phyloP scores from a whole-genome alignment of 1,140 invertebrate species.

The Microplitis demolitor region DNA sequence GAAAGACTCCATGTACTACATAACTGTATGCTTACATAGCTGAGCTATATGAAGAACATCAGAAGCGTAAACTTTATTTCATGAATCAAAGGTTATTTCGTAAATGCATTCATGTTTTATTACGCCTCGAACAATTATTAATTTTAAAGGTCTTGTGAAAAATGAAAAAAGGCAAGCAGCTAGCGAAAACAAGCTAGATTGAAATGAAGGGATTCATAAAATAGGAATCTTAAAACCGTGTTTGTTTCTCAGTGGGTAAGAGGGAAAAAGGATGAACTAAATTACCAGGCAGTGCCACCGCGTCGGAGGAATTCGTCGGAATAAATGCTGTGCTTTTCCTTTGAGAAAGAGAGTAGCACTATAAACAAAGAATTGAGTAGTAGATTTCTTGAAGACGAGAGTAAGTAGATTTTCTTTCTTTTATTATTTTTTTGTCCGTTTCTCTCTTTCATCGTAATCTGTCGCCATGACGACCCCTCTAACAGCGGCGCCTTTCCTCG shows the following conservation, averaged over 20 bases:
- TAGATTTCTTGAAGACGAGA: neutral
- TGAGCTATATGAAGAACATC: neutral
- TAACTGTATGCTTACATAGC: neutral
- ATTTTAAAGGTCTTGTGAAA: no score
- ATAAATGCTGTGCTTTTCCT: constrained; percentile 1
- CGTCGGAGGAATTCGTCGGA: neutral
- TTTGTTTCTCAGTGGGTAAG: neutral
- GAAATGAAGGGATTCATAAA: neutral
- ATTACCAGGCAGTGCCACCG: neutral
- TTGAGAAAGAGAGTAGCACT: neutral
- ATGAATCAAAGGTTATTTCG: no score
- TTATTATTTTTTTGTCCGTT: neutral
- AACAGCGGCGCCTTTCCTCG: constrained; percentile 38
- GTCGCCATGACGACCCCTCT: constrained; percentile 42
- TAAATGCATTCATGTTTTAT: no score
- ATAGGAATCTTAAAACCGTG: neutral
- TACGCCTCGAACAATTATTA: no score
- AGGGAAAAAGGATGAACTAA: constrained; percentile 2
- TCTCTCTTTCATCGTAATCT: constrained; percentile 38
- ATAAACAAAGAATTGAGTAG: neutral
- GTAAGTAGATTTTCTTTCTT: neutral
- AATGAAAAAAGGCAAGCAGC: no score
- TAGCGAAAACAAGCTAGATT: neutral
- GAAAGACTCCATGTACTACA: neutral
- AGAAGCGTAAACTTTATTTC: no score